These are phyloP conservation scores for Plagodis dolabraria DNA, from an alignment of 2,888 invertebrate species.

Conservation along the genomic window DNA sequence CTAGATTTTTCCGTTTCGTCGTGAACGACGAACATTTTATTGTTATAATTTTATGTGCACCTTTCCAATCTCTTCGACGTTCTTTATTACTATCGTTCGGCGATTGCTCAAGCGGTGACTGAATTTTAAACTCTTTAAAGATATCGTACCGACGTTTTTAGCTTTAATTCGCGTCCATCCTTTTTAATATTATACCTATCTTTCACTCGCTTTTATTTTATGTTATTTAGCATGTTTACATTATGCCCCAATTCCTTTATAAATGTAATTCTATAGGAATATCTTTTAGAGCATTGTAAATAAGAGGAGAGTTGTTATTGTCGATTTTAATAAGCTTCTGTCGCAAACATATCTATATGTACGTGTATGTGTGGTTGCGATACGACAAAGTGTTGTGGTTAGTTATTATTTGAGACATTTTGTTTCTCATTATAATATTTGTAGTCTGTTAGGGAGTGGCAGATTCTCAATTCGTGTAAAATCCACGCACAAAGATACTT, in stretches of 20 bases:
- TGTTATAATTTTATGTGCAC: slow-evolving; percentile 29
- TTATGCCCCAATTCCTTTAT: slow-evolving; percentile 66
- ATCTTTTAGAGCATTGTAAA: slow-evolving; percentile 62
- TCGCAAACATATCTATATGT: slow-evolving; percentile 81
- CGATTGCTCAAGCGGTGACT: slow-evolving; percentile 78
- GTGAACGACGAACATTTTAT: slow-evolving; percentile 42
- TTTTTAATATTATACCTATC: slow-evolving; percentile 23
- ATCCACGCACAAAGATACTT: slow-evolving; percentile 6
- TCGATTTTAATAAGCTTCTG: slow-evolving; percentile 73
- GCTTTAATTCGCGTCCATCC: slow-evolving; percentile 44
- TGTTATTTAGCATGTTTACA: slow-evolving; percentile 60
- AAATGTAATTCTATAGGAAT: slow-evolving; percentile 59
- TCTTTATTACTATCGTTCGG: slow-evolving; percentile 57
- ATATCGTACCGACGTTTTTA: slow-evolving; percentile 43
- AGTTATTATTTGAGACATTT: slow-evolving; percentile 30
- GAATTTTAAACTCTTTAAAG: slow-evolving; percentile 54
- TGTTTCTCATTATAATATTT: slow-evolving; percentile 18
- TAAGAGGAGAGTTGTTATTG: slow-evolving; percentile 57
- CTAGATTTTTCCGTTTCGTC: slow-evolving; percentile 49
- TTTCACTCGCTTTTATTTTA: slow-evolving; percentile 47
- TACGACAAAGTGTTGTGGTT: slow-evolving; percentile 36
- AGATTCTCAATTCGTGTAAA: slow-evolving; percentile 7
- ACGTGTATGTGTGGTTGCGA: slow-evolving; percentile 63
- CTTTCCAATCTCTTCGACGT: slow-evolving; percentile 36
- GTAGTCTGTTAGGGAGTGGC: slow-evolving; percentile 30